phyloP scores from a whole-genome alignment of 2,888 invertebrate genomes.

The Zelleria hepariella region DNA sequence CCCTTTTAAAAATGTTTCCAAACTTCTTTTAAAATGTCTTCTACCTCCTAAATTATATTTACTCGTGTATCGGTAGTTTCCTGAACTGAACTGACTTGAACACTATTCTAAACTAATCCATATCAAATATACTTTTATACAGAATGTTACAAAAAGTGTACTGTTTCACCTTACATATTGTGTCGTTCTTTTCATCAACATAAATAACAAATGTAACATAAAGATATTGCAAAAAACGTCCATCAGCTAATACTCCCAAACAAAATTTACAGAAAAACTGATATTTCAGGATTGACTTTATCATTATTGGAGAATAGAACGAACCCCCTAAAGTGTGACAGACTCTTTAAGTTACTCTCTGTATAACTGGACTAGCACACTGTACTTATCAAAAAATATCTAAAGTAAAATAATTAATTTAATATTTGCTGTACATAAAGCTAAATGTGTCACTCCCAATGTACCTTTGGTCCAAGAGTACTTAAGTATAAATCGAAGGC shows the following conservation, averaged over 20 bases:
- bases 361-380: neutral
- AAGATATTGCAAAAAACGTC: too few species aligned
- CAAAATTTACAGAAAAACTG: too few species aligned
- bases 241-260: too few species aligned
- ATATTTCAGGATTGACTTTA: too few species aligned
- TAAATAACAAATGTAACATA: too few species aligned
- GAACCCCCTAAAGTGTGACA: too few species aligned
- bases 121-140: neutral
- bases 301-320: too few species aligned
- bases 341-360: too few species aligned
- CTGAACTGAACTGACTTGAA: constrained; percentile 7
- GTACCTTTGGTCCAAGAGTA: neutral
- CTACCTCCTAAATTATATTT: neutral
- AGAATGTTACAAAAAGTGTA: too few species aligned
- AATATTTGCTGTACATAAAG: neutral
- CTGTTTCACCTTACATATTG: too few species aligned
- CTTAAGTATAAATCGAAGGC: neutral
- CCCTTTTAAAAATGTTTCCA: constrained; percentile 19
- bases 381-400: neutral
- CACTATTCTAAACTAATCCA: neutral
- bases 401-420: neutral
- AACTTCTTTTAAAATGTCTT: neutral
- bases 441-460: neutral
- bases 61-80: neutral
- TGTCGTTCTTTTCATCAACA: too few species aligned